phyloP scores from a whole-genome alignment of 2,888 invertebrate species.

The Temnothorax unifasciatus region DNA sequence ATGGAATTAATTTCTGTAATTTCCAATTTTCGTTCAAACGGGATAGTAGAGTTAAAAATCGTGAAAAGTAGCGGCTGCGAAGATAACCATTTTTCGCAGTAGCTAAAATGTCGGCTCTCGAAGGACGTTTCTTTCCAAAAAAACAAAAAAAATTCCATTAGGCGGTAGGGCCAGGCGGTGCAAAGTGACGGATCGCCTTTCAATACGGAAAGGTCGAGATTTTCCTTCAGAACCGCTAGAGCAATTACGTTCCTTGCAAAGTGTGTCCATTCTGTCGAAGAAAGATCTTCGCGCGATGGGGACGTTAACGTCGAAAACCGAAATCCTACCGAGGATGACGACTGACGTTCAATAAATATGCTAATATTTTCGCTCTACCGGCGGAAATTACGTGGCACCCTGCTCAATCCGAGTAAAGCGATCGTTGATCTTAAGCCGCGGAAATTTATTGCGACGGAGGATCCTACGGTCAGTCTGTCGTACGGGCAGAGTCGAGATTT shows the following conservation, averaged over 20 bases:
- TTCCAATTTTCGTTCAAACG: neutral
- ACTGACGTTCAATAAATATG: constrained; percentile 80
- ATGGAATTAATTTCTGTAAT: neutral
- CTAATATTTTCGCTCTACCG: constrained; percentile 66
- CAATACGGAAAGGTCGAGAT: neutral
- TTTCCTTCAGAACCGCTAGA: neutral
- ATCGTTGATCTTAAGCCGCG: constrained; percentile 43
- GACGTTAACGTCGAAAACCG: neutral
- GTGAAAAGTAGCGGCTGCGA: neutral
- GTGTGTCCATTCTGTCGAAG: neutral
- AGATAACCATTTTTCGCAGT: neutral
- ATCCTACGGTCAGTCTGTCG: neutral
- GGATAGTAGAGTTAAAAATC: neutral
- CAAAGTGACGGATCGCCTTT: constrained; percentile 30
- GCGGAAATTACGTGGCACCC: constrained; percentile 45
- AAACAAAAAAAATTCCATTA: constrained; percentile 11
- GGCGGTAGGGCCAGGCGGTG: neutral
- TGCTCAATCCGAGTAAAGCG: constrained; percentile 45
- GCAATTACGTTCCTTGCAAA: constrained; percentile 18
- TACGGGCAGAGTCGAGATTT: neutral
- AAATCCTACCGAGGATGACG: constrained; percentile 32
- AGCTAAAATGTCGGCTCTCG: neutral
- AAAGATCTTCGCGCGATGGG: neutral
- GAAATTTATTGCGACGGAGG: constrained; percentile 39
- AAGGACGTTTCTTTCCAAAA: neutral